Base-by-base conservation (phyloP, 92 coral and sea anemone genomes). In the Zoanthus sansibaricus region DNA sequence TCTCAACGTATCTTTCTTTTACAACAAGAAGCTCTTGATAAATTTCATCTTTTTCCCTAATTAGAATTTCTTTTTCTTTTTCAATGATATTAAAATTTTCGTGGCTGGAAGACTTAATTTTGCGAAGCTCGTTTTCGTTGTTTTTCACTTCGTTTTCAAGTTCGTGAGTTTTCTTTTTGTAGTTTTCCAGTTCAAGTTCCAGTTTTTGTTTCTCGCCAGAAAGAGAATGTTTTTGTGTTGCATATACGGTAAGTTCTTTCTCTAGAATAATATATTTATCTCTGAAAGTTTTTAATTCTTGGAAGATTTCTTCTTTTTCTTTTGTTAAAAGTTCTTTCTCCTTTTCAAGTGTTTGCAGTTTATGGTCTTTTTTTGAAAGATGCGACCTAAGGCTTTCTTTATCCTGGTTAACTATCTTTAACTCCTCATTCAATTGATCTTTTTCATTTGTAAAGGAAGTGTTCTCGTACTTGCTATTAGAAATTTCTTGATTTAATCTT, bases 251-350 rank as follows among this genome's bases (percentile, higher is more conserved):
- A 14, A 84, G 88, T 64, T 93, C 95, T 32, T 70, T 84, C 70
- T 94, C 98, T 44, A 86, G 71, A 30, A 52, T 86, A 4, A 89
- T 73, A 83, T 69, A 91, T 45, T 90, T 94, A 52, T 89, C 95
- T 72, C 91, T 90, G 55, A 92, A 66, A 12, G 82, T 67, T 16
- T 89, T 93, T 15, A 92, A 76, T 51, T 94, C 97, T 72, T 84
- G 79, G 45, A 45, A 91, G 12, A 87, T 47, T 67, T 94, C 88
- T 66, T 94, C 95, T 61, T 88, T 90, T 64, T 94, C 95, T 46
- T 78, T 72, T 30, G 86, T 73, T 30, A 82, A 86, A 45, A 82
- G 83, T 12, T 52, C 86, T 72, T 92, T 93, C 69, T 93, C 94
- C 37, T 52, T 82, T 51, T 94, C 94, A 37, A 89, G 74, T 51